Percentiles rank a stretch among this genome's conserved stretches.
phyloP scores from a whole-genome alignment of 2,113 vertebrate species.

The Eclectus roratus region DNA sequence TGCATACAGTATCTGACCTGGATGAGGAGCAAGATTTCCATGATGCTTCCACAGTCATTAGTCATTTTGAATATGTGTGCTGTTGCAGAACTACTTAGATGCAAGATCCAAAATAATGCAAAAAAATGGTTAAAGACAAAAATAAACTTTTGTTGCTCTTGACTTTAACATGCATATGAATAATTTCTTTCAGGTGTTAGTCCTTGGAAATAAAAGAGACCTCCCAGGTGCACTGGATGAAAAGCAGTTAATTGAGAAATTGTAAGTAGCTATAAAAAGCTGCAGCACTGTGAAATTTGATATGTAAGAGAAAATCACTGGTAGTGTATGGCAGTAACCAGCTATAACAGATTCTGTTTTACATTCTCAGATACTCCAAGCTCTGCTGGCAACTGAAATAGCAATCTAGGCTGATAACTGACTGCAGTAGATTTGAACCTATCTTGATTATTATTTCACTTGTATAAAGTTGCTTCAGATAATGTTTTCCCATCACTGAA shows the following conservation, averaged over 20 bases:
- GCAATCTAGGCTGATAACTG: constrained; percentile 1
- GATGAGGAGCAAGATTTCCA: neutral
- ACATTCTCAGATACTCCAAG: neutral
- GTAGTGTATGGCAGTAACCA: neutral
- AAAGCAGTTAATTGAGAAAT: constrained; percentile 90
- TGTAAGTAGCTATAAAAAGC: constrained; percentile 76
- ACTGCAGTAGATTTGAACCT: neutral
- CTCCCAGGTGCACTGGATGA: constrained; percentile 85
- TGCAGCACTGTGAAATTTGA: neutral
- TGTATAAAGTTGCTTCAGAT: constrained; percentile 6
- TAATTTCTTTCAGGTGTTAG: constrained; percentile 78
- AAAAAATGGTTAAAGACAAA: neutral
- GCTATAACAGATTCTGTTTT: constrained; percentile 5
- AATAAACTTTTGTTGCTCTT: neutral
- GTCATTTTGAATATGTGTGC: neutral
- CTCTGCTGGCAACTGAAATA: neutral
- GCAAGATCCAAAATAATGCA: neutral
- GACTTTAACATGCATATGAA: neutral
- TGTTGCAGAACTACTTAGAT: neutral
- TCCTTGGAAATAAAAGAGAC: constrained; percentile 90
- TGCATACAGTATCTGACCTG: neutral
- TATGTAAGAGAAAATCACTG: neutral
- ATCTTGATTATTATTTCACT: neutral
- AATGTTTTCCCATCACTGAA: neutral
- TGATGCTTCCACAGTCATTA: neutral